Conservation (phyloP, 2,113 vertebrate genomes). For the Microcebus griseorufus region DNA sequence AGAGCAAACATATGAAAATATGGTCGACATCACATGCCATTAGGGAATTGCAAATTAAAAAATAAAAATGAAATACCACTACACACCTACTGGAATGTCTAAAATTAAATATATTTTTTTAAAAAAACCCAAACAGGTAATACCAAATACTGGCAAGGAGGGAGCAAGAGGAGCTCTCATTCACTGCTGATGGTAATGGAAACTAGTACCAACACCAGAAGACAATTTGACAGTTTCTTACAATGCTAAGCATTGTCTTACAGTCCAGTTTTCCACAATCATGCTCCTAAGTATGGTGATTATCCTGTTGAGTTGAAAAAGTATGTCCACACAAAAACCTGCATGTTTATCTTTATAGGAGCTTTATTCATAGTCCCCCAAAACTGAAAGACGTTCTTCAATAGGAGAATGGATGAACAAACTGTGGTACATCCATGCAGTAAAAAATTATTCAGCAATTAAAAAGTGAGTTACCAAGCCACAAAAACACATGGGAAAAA, state of each 20-base stretch:
- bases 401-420: neutral
- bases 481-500: neutral
- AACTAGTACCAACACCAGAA: neutral
- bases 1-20: neutral
- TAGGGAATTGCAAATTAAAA: neutral
- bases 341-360: neutral
- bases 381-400: neutral
- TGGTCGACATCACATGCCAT: neutral
- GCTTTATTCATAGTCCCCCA: neutral
- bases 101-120: neutral
- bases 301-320: neutral
- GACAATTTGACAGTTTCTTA: neutral
- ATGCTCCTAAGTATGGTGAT: neutral
- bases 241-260: neutral
- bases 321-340: neutral
- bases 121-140: neutral
- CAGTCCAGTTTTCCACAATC: neutral
- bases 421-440: neutral
- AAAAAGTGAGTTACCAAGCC: neutral
- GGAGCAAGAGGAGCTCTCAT: neutral
- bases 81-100: neutral
- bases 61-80: neutral
- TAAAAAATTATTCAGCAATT: neutral
- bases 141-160: neutral
- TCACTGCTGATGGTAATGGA: neutral